Base-by-base conservation (phyloP, 1,140 invertebrate genomes). In the Armadillidium nasatum region DNA sequence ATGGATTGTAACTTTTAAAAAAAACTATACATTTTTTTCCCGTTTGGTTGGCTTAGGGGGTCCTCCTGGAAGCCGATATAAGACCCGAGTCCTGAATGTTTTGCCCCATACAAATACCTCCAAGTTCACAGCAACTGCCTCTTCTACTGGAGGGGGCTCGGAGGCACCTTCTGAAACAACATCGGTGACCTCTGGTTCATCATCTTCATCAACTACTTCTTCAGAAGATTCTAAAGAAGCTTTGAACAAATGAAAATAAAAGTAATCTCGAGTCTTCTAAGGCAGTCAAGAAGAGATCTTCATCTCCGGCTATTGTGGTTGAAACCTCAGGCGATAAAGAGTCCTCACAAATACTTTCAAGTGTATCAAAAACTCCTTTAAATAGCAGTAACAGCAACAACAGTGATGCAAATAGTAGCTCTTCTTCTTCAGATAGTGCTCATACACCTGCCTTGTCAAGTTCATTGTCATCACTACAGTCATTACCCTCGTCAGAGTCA, bases 51-150 rank as follows among this genome's bases (percentile, higher is more conserved):
- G 33, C 1, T n/a, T 60, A 80, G 79, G 79, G 79, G 79, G 79
- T n/a, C 79, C 79, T 67, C 86, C 86, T 73, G 83, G 85, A 11
- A 87, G 84, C 75, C 84, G 86, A 78, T 87, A 87, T 78, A 88
- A 88, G 81, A 85, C 87, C 9, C 82, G 87, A 23, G 86, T 87
- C 15, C 85, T 87, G 76, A 88, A 86, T 80, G 84, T 87, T 33
- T 74, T 74, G 13, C 79, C 79, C 13, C 76, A 73, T 11, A 60
- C 66, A 11, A 75, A 68, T 54, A 67, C 73, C 9, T 66, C 73
- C n/a, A 68, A 60, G 60, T 67, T 67, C 10, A 75, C 73, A 11
- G 73, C 72, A 43, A 67, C 66, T 19, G 66, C 66, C 11, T 67
- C 54, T 10, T 60, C 33, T 15, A 68, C 10, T 15, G 60, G 60